phyloP scores from a whole-genome alignment of 2,113 vertebrate genomes.

The Gavia stellata region DNA sequence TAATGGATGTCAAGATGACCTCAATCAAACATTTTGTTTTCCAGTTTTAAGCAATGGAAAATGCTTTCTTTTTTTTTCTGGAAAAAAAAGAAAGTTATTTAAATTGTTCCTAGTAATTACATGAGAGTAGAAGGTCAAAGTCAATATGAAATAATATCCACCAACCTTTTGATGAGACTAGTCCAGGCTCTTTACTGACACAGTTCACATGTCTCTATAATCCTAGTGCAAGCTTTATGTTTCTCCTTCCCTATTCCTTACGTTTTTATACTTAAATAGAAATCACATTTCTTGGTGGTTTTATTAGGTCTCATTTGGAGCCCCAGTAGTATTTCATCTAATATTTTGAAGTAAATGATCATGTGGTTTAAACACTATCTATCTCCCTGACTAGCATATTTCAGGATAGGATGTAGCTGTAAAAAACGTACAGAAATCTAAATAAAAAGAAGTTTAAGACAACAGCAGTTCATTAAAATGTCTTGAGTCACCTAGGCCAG shows the following conservation, averaged over 20 bases:
- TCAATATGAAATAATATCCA: conserved; percentile 57
- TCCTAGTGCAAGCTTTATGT: neutral
- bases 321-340: neutral
- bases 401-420: neutral
- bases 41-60: conserved; percentile 71
- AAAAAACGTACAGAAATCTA: neutral
- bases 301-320: neutral
- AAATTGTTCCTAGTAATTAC: conserved; percentile 84
- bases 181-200: conserved; percentile 28
- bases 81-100: conserved; percentile 77
- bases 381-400: neutral
- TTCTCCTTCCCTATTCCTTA: neutral
- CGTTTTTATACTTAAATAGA: neutral
- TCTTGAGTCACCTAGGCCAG: neutral
- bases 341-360: neutral
- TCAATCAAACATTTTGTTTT: conserved; percentile 86
- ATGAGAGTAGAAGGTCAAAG: conserved; percentile 79
- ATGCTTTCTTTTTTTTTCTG: conserved; percentile 10
- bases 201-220: conserved; percentile 31
- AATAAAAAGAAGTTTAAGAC: neutral
- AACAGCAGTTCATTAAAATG: neutral
- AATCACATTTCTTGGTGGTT: neutral
- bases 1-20: conserved; percentile 85
- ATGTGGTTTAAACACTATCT: neutral
- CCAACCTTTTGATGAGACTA: conserved; percentile 52